Percentiles rank a stretch among this genome's conserved stretches.
Evolutionary conservation across 2,888 invertebrate species (phyloP).

Genomic region (Bellardia bayeri): DNA sequence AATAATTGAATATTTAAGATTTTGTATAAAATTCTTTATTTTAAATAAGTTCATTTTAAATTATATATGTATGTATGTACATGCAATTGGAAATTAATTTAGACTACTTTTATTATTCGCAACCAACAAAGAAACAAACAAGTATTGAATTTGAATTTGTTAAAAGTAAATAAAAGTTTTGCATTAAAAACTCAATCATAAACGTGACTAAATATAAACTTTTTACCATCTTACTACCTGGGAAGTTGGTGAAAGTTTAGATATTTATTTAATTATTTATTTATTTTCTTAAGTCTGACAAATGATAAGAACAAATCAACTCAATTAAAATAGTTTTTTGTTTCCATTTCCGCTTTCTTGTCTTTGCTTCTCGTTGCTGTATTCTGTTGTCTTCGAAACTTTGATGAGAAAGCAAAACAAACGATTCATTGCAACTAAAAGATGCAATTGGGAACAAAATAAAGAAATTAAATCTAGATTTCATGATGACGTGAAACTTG

Average conservation of each 20-base stretch:
- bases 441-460: conserved; percentile 10
- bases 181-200: conserved; percentile 38
- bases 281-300: conserved; percentile 52
- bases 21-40: conserved; percentile 43
- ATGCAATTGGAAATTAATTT: conserved; percentile 21
- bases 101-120: conserved; percentile 5
- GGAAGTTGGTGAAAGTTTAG: conserved; percentile 71
- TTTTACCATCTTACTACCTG: conserved; percentile 71
- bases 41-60: not conserved
- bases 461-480: conserved; percentile 30
- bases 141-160: conserved; percentile 27
- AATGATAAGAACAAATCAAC: conserved; percentile 65
- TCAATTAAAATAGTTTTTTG: conserved; percentile 62
- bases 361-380: not conserved
- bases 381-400: not conserved
- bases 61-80: conserved; percentile 3
- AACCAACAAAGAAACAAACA: conserved; percentile 25
- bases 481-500: conserved; percentile 17
- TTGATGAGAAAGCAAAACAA: not conserved
- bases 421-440: not conserved
- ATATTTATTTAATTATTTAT: conserved; percentile 19
- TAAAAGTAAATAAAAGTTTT: conserved; percentile 54
- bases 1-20: not conserved
- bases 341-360: conserved; percentile 2
- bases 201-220: conserved; percentile 44